These are phyloP conservation scores for Bombycilla garrulus DNA, from an alignment of 2,113 vertebrate species.

Conservation along the genomic window DNA sequence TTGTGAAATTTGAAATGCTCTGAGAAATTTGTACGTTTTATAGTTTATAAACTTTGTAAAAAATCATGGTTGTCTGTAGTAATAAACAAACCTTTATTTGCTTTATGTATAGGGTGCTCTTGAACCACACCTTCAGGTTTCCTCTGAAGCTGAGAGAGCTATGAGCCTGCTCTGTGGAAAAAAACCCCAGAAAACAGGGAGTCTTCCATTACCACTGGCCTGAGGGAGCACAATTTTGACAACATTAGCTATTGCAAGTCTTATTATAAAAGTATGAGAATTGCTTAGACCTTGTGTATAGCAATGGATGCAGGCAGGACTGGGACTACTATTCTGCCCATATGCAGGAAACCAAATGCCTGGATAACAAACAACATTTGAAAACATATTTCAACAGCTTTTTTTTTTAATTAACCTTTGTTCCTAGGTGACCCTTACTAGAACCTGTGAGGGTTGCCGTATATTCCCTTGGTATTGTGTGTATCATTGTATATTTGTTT, in stretches of 20 bases:
- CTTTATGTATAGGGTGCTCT: background rate
- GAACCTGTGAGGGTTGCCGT: background rate
- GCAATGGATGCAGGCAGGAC: background rate
- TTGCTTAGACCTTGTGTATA: background rate
- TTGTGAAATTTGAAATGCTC: background rate
- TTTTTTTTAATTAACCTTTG: background rate
- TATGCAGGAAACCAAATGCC: background rate
- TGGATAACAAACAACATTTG: background rate
- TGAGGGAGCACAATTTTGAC: background rate
- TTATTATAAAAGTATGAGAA: background rate
- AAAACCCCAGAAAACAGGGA: background rate
- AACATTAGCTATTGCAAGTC: background rate
- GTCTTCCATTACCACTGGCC: background rate
- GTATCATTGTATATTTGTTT: background rate
- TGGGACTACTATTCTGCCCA: background rate
- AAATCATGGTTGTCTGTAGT: background rate
- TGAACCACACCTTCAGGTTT: background rate
- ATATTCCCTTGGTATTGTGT: background rate
- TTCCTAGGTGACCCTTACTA: background rate
- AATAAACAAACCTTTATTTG: background rate
- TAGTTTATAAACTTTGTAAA: background rate
- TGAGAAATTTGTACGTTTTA: background rate
- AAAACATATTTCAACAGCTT: background rate
- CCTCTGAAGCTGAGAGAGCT: background rate
- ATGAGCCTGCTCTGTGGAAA: background rate